Base-by-base conservation (phyloP, 23 tunicate species). In the Trididemnum nubilum region DNA sequence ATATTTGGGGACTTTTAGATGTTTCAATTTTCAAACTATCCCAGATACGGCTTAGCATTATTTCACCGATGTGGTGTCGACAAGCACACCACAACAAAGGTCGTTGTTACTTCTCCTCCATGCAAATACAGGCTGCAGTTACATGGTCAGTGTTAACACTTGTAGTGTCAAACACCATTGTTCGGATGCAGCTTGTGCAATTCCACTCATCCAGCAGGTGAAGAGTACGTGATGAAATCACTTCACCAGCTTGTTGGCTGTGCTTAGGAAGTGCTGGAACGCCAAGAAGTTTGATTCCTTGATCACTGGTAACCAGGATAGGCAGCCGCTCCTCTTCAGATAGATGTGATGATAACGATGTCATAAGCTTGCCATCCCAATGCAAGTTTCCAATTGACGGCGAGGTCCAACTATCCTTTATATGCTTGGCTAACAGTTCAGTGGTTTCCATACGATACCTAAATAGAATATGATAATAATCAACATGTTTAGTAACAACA, bases 71-170 rank as follows among this genome's bases (percentile, higher is more conserved):
- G n/a, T 69, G 74, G n/a, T 69, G 38, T 5, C 67, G 3, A 32
- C 74, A 69, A 32, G 74, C 74, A 69, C 74, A 69, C 74, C 74
- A 69, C 39, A 69, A 69, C 39, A 69, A 34, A 32, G 38, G 9
- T 25, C 37, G 36, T 7, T 69, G 29, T 18, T 28, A 34, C 36
- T 69, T 33, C 4, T 5, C 7, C 37, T 69, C 37, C 19, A 69
- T 29, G 19, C 39, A 69, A 69, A 33, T 69, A 24, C 74, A 69
- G 22, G 39, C 74, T 3, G 37, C 74, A 12, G 74, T 33, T 4
- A 29, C 2, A 5, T 28, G 74, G 39, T 25, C 38, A 29, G 74
- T 33, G n/a, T 29, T 69, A 32, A 37, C 39, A 69, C 39, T 34
- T 9, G 38, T 29, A 3, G 74, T 69, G 39, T 69, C 38, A 34